A percentile compares a stretch with the other conserved stretches of the same genome.
Evolutionary conservation across 2,888 invertebrate species (phyloP).

Genomic region (Chelonus formosanus): DNA sequence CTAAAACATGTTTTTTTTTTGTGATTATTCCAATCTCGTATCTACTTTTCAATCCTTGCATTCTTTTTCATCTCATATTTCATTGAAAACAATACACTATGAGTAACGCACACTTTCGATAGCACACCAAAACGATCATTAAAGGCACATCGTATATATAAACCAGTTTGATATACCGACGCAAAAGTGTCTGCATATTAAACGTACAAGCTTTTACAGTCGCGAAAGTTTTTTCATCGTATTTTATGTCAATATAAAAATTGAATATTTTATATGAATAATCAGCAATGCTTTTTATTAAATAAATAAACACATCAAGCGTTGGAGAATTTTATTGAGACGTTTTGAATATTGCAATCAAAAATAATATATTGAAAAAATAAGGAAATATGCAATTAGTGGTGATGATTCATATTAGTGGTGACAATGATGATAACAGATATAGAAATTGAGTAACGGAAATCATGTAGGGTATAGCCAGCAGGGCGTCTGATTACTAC

Average conservation of each 20-base stretch:
- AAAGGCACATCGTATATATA: neutral
- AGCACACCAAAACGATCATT: slow-evolving; percentile 21
- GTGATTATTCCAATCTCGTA: neutral
- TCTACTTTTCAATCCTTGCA: slow-evolving; percentile 1
- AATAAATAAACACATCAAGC: too few species aligned
- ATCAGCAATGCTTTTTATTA: neutral
- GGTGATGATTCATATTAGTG: neutral
- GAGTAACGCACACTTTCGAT: slow-evolving; percentile 34
- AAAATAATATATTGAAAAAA: too few species aligned
- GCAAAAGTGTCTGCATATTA: slow-evolving; percentile 8
- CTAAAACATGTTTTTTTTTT: slow-evolving; percentile 23
- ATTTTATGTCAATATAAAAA: neutral
- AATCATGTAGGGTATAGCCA: neutral
- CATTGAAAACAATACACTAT: slow-evolving; percentile 17
- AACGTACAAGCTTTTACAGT: neutral
- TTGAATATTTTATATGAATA: slow-evolving; percentile 1
- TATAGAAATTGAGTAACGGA: neutral
- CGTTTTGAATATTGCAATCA: too few species aligned
- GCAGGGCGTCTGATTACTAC: slow-evolving; percentile 36
- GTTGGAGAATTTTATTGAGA: too few species aligned
- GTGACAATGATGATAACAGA: slow-evolving; percentile 11
- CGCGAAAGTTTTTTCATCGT: neutral
- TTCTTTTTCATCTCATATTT: slow-evolving; percentile 13
- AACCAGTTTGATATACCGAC: neutral
- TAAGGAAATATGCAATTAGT: neutral